phyloP scores from a whole-genome alignment of 2,888 invertebrate genomes.

The Sinhomidia bicolor region DNA sequence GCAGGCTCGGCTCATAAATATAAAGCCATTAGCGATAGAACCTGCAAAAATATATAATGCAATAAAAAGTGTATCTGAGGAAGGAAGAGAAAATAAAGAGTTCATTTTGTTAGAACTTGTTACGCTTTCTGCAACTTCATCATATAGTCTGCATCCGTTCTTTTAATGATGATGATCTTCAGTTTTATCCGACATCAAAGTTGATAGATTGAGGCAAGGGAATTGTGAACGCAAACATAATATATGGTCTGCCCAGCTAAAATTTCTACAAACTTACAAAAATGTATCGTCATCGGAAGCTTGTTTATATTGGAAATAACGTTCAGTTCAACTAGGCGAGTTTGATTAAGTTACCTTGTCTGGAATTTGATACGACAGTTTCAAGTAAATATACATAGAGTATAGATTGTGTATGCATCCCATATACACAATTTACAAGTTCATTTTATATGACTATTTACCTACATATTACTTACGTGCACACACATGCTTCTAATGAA shows the following conservation, averaged over 20 bases:
- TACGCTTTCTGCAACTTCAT: not conserved
- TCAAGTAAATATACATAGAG: no score
- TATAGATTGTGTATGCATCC: not conserved
- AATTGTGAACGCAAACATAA: conserved; percentile 8
- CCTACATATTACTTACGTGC: not conserved
- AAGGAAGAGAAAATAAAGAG: no score
- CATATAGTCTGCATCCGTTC: not conserved
- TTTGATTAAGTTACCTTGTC: not conserved
- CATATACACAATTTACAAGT: not conserved
- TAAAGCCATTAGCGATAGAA: no score
- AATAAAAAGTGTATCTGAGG: no score
- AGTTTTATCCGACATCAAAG: not conserved
- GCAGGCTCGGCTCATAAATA: no score
- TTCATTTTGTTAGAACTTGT: no score
- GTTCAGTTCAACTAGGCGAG: not conserved
- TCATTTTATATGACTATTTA: not conserved
- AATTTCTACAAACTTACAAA: no score
- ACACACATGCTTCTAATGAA: not conserved
- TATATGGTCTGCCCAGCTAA: not conserved
- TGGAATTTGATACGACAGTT: not conserved
- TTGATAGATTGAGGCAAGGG: not conserved
- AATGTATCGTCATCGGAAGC: no score
- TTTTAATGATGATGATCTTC: not conserved
- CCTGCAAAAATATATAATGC: no score
- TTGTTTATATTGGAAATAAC: not conserved